phyloP scores from a whole-genome alignment of 2,113 vertebrate genomes.

The Parotia lawesii region DNA sequence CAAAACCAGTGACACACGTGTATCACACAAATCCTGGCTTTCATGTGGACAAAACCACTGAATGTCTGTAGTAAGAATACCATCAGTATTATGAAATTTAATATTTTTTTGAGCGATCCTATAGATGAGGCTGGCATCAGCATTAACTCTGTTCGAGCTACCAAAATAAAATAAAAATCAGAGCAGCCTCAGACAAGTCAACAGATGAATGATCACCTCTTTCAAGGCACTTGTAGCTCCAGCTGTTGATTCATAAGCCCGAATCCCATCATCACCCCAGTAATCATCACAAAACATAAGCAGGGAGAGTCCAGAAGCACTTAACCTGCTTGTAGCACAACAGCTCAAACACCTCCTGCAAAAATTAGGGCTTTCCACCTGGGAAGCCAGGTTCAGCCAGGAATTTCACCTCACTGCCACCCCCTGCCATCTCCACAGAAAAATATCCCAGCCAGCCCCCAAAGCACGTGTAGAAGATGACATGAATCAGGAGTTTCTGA shows the following conservation, averaged over 20 bases:
- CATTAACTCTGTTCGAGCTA: neutral
- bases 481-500: neutral
- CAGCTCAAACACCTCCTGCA: neutral
- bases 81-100: neutral
- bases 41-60: neutral
- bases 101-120: neutral
- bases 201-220: neutral
- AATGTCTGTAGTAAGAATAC: neutral
- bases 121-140: neutral
- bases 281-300: neutral
- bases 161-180: neutral
- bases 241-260: neutral
- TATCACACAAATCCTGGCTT: neutral
- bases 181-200: neutral
- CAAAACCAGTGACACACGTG: rapidly evolving
- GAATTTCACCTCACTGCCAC: neutral
- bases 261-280: neutral
- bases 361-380: neutral
- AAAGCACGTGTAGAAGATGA: rapidly evolving
- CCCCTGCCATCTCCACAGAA: neutral
- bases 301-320: neutral
- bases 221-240: neutral
- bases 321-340: neutral
- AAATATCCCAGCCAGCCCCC: neutral
- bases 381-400: neutral